phyloP scores from a whole-genome alignment of 2,797 vertebrate species.

The Parotocinclus haroldoi region DNA sequence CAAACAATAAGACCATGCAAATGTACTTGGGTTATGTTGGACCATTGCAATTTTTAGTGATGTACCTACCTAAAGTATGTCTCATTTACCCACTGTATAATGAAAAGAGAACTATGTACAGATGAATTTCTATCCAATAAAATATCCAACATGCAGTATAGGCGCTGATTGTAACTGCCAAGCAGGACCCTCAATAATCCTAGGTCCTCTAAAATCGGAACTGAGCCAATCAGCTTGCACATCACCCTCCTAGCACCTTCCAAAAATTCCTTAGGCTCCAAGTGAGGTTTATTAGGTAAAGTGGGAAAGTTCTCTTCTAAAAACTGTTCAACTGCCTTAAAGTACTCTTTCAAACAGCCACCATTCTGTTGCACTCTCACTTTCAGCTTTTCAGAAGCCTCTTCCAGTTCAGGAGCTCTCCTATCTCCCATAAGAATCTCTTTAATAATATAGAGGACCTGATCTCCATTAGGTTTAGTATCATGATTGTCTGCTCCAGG shows the following conservation, averaged over 20 bases:
- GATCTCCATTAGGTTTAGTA: background rate
- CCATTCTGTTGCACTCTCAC: conserved; percentile 2
- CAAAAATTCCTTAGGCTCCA: conserved; percentile 39
- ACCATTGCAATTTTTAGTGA: background rate
- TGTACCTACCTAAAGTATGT: conserved; percentile 52
- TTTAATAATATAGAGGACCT: background rate
- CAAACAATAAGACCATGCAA: background rate
- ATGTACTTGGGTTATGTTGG: background rate
- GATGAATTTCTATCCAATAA: conserved; percentile 46
- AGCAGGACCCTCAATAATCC: conserved; percentile 30
- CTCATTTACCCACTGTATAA: conserved; percentile 50
- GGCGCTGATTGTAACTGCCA: conserved; percentile 39
- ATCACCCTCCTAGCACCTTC: background rate
- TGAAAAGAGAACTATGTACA: background rate
- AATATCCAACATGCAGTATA: conserved; percentile 30
- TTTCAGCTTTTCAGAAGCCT: conserved; percentile 8
- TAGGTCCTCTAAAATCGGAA: background rate
- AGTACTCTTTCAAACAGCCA: background rate
- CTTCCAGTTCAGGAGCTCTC: background rate
- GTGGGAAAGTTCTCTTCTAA: conserved; percentile 43
- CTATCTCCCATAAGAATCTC: background rate
- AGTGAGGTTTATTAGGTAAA: conserved; percentile 18
- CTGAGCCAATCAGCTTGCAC: conserved; percentile 15
- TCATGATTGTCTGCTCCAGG: background rate
- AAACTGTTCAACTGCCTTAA: conserved; percentile 25